Base-by-base conservation (phyloP, 1,140 invertebrate species). In the Panagrolaimus sp. region DNA sequence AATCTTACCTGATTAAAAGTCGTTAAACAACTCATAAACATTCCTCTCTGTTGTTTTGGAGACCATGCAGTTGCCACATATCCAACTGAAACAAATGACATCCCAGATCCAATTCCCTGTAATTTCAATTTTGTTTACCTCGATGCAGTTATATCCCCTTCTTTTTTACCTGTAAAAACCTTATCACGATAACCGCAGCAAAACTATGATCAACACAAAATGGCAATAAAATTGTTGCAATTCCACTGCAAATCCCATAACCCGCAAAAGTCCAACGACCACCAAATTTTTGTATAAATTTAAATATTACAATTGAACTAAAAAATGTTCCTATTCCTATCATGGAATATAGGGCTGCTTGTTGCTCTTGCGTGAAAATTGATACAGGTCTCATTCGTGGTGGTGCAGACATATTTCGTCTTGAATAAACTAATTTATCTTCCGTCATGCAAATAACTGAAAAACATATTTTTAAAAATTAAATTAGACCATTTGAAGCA, bases 31-130 rank as follows among this genome's bases (percentile, higher is more conserved):
- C 20, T 57, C 20, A 57, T 57, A 57, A 25, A 57, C 13, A 57
- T 27, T 3, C 51, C 51, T n/a, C 20, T 25, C 4, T 27, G 20
- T 57, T 57, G 20, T 0, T 13, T 57, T 27, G 51, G 51, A 27
- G 14, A 20, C 51, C 51, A 57, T 20, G 51, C 51, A 11, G 51
- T 27, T 20, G 51, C 20, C 9, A 57, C 51, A 57, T 57, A 57
- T n/a, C 51, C 51, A 20, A 57, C 27, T 11, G 51, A 57, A 11
- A 57, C 51, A 57, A 57, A 57, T 25, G 51, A 25, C 20, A 57
- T 27, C 20, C 20, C 51, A 20, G 27, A 20, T 25, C 51, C 51
- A 27, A 57, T 57, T 13, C 51, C 51, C 27, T 57, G 31, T 38
- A n/a, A n/a, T n/a, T n/a, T n/a, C 7, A 38, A 38, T 38, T 4